A percentile compares a stretch with the other conserved stretches of the same genome.
These are phyloP conservation scores for Cygnus buccinator DNA, from an alignment of 2,113 vertebrate species.

Conservation along the genomic window DNA sequence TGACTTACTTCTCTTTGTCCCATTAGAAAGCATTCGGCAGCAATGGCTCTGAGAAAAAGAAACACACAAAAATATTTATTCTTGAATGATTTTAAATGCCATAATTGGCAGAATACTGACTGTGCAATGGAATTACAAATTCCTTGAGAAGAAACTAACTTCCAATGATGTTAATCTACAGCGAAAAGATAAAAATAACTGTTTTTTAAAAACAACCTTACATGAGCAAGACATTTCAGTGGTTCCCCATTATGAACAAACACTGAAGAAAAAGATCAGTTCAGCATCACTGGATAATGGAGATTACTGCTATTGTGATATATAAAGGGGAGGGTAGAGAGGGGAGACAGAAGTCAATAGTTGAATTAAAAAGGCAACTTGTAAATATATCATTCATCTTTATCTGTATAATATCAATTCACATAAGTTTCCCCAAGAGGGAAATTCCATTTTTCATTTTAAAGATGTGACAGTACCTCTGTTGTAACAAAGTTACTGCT, in stretches of 20 bases:
- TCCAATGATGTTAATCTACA: slow-evolving; percentile 80
- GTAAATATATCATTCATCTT: slow-evolving; percentile 56
- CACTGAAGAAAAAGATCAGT: slow-evolving; percentile 78
- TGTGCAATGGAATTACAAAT: slow-evolving; percentile 77
- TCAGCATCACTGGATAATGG: slow-evolving; percentile 75
- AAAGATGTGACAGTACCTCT: background rate
- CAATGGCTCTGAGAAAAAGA: slow-evolving; percentile 89
- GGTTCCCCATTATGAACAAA: slow-evolving; percentile 76
- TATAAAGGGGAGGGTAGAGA: slow-evolving; percentile 75
- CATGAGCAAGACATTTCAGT: slow-evolving; percentile 78
- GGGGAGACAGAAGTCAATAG: slow-evolving; percentile 75
- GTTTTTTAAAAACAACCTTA: slow-evolving; percentile 80
- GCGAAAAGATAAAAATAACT: slow-evolving; percentile 78
- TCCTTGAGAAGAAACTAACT: slow-evolving; percentile 78
- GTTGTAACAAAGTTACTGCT: slow-evolving; percentile 4
- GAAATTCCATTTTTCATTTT: slow-evolving; percentile 37
- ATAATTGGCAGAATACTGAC: slow-evolving; percentile 75
- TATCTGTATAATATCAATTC: slow-evolving; percentile 36
- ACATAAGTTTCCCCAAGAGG: slow-evolving; percentile 25
- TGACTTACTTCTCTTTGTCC: slow-evolving; percentile 91
- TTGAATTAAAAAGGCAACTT: slow-evolving; percentile 55
- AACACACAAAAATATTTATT: slow-evolving; percentile 81
- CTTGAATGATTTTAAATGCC: slow-evolving; percentile 64
- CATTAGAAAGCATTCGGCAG: slow-evolving; percentile 89
- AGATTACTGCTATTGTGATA: slow-evolving; percentile 73